Evolutionary conservation across 2,113 vertebrate species (phyloP).

Genomic region (Entomyzon cyanotis): DNA sequence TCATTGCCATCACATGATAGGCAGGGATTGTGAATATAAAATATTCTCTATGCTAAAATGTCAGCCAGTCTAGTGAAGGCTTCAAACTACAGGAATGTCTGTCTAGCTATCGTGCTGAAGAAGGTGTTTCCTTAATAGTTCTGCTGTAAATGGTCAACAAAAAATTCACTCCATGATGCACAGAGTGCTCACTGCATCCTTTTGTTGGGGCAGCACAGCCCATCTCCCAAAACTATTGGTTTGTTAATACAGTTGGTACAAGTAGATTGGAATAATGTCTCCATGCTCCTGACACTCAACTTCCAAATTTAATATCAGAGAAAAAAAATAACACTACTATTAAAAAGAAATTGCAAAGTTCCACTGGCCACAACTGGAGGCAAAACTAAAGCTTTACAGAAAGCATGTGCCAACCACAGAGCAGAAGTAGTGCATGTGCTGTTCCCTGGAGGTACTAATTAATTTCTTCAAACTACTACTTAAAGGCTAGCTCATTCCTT

Average conservation of each 20-base stretch:
- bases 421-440: fast-evolving
- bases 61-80: neutral
- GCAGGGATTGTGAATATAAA: neutral
- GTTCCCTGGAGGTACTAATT: neutral
- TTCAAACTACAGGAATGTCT: neutral
- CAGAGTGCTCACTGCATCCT: neutral
- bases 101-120: neutral
- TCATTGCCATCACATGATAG: neutral
- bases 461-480: neutral
- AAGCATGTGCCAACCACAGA: neutral
- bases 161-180: neutral
- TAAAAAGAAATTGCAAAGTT: neutral
- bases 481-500: neutral
- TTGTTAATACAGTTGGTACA: neutral
- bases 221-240: neutral
- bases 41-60: neutral
- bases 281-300: neutral
- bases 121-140: neutral
- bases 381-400: neutral
- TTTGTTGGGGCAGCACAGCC: neutral
- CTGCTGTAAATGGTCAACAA: neutral
- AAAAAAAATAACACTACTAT: neutral
- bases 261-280: neutral
- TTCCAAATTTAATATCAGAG: neutral
- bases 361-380: neutral